Percentiles rank a stretch among this genome's conserved stretches.
Evolutionary conservation across 2,888 invertebrate genomes (phyloP).

Genomic region (Cheilosia urbana): DNA sequence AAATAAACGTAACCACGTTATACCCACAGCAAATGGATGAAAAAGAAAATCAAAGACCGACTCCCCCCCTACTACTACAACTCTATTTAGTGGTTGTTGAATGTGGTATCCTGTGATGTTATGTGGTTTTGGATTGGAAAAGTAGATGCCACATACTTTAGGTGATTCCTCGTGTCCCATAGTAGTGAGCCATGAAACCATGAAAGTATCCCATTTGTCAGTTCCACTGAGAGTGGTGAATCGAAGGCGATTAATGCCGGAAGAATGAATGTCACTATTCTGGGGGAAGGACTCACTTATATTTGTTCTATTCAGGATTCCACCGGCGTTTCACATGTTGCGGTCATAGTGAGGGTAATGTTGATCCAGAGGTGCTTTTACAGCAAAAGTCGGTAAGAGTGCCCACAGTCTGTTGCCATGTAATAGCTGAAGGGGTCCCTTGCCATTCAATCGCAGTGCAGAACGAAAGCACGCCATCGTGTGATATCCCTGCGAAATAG

Average conservation of each 20-base stretch:
- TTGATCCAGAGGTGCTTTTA: constrained; percentile 36
- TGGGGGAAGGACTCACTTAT: constrained; percentile 2
- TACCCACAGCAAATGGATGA: constrained; percentile 1
- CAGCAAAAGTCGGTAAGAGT: background rate
- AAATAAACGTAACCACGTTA: background rate
- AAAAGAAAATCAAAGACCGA: background rate
- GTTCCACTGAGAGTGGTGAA: constrained; percentile 20
- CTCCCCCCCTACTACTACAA: background rate
- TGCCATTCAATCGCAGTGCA: background rate
- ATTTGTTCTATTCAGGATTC: constrained; percentile 35
- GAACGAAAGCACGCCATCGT: constrained; percentile 36
- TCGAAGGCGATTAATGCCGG: constrained; percentile 44
- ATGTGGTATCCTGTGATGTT: constrained; percentile 10
- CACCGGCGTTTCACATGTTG: constrained; percentile 14
- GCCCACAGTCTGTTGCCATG: background rate
- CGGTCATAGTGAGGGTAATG: constrained; percentile 3
- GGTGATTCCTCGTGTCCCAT: background rate
- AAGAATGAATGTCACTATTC: constrained; percentile 19
- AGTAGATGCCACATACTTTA: background rate
- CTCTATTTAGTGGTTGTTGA: constrained; percentile 5
- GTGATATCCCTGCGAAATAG: background rate
- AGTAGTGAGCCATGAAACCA: constrained; percentile 20
- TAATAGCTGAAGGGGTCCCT: background rate
- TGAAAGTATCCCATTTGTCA: constrained; percentile 39
- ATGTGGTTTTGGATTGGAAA: constrained; percentile 24